Evolutionary conservation across 2,797 vertebrate species (phyloP), one percentile per base, ranked within the genome.

Genomic region (Choloepus didactylus): DNA sequence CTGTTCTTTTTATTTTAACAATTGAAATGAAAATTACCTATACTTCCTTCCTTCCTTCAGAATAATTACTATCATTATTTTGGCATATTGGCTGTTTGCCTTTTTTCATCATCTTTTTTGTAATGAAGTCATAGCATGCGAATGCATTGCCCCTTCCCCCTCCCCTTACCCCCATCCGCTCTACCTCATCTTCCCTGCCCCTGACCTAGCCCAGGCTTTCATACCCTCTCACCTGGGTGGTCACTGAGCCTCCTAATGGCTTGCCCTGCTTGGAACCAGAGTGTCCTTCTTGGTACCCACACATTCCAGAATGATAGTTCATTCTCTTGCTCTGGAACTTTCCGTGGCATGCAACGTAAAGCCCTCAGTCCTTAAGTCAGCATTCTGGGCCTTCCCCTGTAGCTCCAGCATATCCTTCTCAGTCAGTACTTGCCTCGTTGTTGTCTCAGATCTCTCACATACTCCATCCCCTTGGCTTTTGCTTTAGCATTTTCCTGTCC

Each of bases 351-450:
- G 18, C 41, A 54, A 49, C 66, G 19, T 12, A 46, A 66, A 44
- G 29, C 7, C 0, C 10, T 1, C 0, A 0, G 2, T 29, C 27
- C 44, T 77, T 9, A 0, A 0, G 35, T 9, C 5, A 60, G 9
- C 62, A 49, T 41, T 16, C 6, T 0, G 29, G 41, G 8, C 11
- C 72, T 73, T 35, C 31, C 9, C 0, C 11, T 25, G 38, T 23
- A 51, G 14, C 54, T 66, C 59, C 25, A 9, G 5, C 1, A 14
- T 18, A 0, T 60, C 19, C 31, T 56, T 75, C 25, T 7, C 11
- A 9, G 3, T 19, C n/a, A 62, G 44, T 10, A 4, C 66, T 31
- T 6, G 0, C 1, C 51, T 56, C 2, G 0, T 3, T 4, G 3
- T 23, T 10, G 11, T 35, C 31, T 11, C 38, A 16, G 1, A 9